A percentile compares a stretch with the other conserved stretches of the same genome.
phyloP scores from a whole-genome alignment of 2,113 vertebrate genomes.

The Orycteropus afer region DNA sequence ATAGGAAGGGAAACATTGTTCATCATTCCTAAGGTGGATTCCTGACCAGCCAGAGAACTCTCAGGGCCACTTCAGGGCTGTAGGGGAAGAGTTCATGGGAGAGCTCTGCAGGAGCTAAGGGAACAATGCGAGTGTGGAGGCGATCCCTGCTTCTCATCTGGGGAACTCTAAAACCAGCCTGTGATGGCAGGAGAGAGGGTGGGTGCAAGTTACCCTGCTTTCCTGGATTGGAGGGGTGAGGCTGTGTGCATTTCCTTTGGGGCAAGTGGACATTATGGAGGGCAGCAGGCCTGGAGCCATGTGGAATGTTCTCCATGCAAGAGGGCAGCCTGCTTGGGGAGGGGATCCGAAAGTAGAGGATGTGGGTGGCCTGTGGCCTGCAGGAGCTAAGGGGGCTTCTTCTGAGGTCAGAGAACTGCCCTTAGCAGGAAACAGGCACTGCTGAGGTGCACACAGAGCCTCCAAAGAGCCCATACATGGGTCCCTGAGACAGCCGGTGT shows the following conservation, averaged over 20 bases:
- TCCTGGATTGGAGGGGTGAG: neutral
- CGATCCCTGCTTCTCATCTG: neutral
- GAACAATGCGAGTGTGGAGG: rapidly evolving
- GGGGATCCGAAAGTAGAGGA: neutral
- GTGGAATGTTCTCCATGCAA: neutral
- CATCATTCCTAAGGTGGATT: neutral
- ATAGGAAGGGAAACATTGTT: neutral
- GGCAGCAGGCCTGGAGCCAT: neutral
- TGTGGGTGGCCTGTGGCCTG: no score
- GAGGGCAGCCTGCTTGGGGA: neutral
- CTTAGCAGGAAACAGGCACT: neutral
- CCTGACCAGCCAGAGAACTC: neutral
- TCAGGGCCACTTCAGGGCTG: neutral
- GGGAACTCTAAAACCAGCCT: neutral
- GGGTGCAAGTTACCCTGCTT: neutral
- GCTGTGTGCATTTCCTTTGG: neutral
- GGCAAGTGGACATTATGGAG: neutral
- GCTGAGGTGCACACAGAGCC: neutral
- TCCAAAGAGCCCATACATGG: neutral
- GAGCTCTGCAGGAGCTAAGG: no score
- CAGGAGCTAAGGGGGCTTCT: neutral
- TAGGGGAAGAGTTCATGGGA: rapidly evolving
- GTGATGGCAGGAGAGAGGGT: no score
- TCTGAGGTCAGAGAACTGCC: neutral
- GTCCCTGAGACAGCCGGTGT: neutral